A percentile compares a stretch with the other conserved stretches of the same genome.
Evolutionary conservation across 2,888 invertebrate species (phyloP).

Genomic region (Lithophane semibrunnea): DNA sequence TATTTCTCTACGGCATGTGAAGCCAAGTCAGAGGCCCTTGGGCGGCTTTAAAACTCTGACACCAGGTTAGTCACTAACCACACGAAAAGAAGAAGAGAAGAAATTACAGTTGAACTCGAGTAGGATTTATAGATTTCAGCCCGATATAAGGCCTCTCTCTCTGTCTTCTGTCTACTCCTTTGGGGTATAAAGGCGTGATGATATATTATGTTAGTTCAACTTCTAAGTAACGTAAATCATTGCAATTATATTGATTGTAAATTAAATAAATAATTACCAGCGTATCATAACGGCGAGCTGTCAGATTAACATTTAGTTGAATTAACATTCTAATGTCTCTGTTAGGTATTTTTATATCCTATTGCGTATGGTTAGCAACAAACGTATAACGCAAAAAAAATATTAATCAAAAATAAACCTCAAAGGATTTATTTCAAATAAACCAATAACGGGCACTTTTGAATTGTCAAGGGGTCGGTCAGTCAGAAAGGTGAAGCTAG

Average conservation of each 20-base stretch:
- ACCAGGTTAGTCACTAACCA: too few species aligned
- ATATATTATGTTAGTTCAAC: background rate
- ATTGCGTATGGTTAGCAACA: conserved; percentile 52
- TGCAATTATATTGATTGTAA: conserved; percentile 38
- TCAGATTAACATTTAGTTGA: conserved; percentile 59
- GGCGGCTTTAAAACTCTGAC: too few species aligned
- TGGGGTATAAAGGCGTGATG: fast-evolving
- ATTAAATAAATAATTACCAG: conserved; percentile 50
- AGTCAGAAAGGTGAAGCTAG: too few species aligned
- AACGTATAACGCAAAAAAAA: conserved; percentile 16
- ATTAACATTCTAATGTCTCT: conserved; percentile 58
- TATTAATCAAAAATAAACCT: background rate
- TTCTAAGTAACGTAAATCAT: conserved; percentile 23
- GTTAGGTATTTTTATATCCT: conserved; percentile 61
- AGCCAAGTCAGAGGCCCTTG: too few species aligned
- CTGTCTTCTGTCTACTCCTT: background rate
- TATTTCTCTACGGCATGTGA: too few species aligned
- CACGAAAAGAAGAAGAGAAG: too few species aligned
- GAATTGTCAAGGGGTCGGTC: too few species aligned
- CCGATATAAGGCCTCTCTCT: too few species aligned
- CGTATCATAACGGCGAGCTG: conserved; percentile 58
- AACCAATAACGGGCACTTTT: too few species aligned
- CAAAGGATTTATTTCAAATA: too few species aligned
- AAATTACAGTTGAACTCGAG: too few species aligned
- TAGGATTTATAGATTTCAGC: background rate